Evolutionary conservation across 2,113 vertebrate genomes (phyloP).

Genomic region (Oncorhynchus tshawytscha): DNA sequence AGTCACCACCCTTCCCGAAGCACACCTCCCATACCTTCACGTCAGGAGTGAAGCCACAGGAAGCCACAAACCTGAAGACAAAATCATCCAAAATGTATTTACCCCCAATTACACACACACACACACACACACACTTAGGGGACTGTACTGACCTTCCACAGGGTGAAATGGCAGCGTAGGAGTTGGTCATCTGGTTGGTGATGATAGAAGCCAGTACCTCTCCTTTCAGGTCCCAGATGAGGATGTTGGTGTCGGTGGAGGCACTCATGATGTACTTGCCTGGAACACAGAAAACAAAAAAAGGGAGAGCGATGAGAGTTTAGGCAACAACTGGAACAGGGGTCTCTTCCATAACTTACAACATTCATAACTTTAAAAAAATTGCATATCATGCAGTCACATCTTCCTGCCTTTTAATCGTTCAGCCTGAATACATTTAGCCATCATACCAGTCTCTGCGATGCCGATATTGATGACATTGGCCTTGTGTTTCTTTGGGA

Average conservation of each 20-base stretch:
- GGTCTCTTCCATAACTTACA: not conserved
- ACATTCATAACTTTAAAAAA: not conserved
- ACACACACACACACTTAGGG: not conserved
- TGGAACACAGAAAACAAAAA: slow-evolving; percentile 50
- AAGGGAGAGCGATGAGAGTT: not conserved
- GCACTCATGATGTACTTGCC: slow-evolving; percentile 97
- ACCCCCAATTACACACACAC: not conserved
- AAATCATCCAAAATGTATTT: not conserved
- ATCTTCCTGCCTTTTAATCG: not conserved
- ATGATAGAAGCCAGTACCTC: slow-evolving; percentile 88
- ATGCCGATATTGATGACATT: slow-evolving; percentile 88
- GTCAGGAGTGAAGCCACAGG: slow-evolving; percentile 93
- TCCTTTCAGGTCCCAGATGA: slow-evolving; percentile 92
- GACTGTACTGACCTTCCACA: slow-evolving; percentile 84
- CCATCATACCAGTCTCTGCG: slow-evolving; percentile 85
- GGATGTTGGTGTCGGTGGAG: slow-evolving; percentile 85
- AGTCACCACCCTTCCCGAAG: slow-evolving; percentile 86
- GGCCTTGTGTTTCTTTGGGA: slow-evolving; percentile 88
- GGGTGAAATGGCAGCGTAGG: slow-evolving; percentile 82
- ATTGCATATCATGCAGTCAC: not conserved
- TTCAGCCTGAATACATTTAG: not conserved
- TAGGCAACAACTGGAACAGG: not conserved
- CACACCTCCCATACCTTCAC: slow-evolving; percentile 97
- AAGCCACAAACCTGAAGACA: slow-evolving; percentile 86
- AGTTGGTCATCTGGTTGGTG: slow-evolving; percentile 94